Evolutionary conservation across 1,140 invertebrate genomes (phyloP).

Genomic region (Diabrotica undecimpunctata): DNA sequence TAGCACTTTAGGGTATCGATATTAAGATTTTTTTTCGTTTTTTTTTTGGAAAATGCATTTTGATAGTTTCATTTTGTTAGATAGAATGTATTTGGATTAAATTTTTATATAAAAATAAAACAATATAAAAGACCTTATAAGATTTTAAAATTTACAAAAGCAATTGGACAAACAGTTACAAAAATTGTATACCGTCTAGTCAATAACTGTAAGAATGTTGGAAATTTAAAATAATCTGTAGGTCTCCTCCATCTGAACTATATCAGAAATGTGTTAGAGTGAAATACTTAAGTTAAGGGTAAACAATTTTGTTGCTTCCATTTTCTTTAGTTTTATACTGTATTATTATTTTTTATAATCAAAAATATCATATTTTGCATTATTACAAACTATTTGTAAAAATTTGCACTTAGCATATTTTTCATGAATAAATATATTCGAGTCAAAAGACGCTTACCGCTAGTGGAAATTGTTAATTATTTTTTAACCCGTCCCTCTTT

Average conservation of each 20-base stretch:
- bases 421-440: slow-evolving; percentile 1
- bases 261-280: background rate
- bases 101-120: too few species aligned
- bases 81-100: too few species aligned
- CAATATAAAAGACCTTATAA: too few species aligned
- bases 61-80: too few species aligned
- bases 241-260: background rate
- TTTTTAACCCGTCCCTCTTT: background rate
- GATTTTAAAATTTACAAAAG: too few species aligned
- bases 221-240: too few species aligned
- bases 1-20: too few species aligned
- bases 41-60: too few species aligned
- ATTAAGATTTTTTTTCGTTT: too few species aligned
- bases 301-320: background rate
- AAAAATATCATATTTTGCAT: slow-evolving; percentile 3
- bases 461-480: background rate
- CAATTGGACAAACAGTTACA: too few species aligned
- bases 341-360: background rate
- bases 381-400: background rate
- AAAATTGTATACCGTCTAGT: too few species aligned
- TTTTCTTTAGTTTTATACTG: background rate
- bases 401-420: slow-evolving; percentile 2
- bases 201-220: too few species aligned
- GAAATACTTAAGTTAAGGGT: background rate
- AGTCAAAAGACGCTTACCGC: background rate